These are phyloP conservation scores for Ia io DNA, from an alignment of 2,113 vertebrate genomes.

Conservation along the genomic window DNA sequence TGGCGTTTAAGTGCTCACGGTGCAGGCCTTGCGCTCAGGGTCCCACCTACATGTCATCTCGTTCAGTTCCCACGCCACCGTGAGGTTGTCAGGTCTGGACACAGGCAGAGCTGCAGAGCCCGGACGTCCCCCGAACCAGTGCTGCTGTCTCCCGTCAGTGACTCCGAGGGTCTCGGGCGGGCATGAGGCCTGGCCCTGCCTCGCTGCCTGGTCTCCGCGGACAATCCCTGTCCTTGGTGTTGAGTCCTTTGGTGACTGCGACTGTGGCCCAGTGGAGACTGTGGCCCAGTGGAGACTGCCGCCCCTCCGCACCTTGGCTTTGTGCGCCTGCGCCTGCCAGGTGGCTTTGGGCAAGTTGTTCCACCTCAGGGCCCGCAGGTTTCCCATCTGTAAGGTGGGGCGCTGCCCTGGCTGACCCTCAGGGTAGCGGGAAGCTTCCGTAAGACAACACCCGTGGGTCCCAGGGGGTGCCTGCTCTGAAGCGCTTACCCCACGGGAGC, in stretches of 20 bases:
- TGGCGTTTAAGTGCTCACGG: not conserved
- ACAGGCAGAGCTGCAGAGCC: not conserved
- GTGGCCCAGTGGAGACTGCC: not conserved
- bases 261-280: not conserved
- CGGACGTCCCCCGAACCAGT: not conserved
- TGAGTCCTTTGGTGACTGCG: not conserved
- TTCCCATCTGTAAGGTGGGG: not conserved
- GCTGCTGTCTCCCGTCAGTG: not conserved
- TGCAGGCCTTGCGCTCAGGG: not conserved
- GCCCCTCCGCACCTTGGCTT: not conserved
- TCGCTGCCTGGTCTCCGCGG: rapidly evolving
- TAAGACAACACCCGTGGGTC: rapidly evolving
- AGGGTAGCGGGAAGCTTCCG: not conserved
- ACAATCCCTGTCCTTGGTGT: not conserved
- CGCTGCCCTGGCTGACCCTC: not conserved
- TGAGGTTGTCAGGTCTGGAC: not conserved
- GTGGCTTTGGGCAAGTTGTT: not conserved
- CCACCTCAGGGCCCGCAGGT: not conserved
- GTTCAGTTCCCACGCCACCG: not conserved
- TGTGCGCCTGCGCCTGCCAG: rapidly evolving
- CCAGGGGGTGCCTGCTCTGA: not conserved
- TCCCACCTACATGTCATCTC: not conserved
- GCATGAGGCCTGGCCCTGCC: not conserved
- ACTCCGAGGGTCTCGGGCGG: not conserved
- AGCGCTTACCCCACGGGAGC: not conserved